Base-by-base conservation (phyloP, 2,888 invertebrate genomes). In the Mylabris sibirica region DNA sequence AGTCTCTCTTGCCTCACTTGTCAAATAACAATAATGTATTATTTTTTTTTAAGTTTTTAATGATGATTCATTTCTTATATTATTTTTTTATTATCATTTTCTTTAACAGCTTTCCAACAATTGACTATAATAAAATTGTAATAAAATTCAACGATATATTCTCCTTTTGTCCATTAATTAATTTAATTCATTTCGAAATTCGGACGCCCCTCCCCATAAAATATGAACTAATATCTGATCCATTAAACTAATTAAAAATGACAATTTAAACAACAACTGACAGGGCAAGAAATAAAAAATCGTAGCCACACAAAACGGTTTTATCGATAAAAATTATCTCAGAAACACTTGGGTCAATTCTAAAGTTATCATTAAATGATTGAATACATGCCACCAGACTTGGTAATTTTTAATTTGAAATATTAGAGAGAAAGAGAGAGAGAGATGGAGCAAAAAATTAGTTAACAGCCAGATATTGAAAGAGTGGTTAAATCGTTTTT, bases 361-460 rank as follows among this genome's bases (percentile, higher is more conserved):
- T 17, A 49, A 20, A 49, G 20, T 49, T 49, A 49, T 49, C 49
- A 49, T 49, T 20, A 49, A 22, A 49, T 49, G 44, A 49, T 49
- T 49, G 5, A 49, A 49, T 49, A 49, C 44, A 49, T 11, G 20
- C 49, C 49, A 49, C 20, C 49, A 49, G 49, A 17, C 24, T 35
- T 30, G 34, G 24, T 24, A 30, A 60, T 34, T 24, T 60, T 24
- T 11, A 60, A 26, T 24, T 34, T 30, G 30, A 8, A 38, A 38
- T 38, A 24, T 12, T 59, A 26, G 59, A 59, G 59, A n/a, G n/a
- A n/a, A n/a, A n/a, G n/a, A n/a, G n/a, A n/a, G n/a, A n/a, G n/a
- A n/a, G n/a, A 8, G 34, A 60, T 30, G 30, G 11, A 3, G 17
- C 60, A 22, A 60, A 35, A 34, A 30, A 30, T 60, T 35, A 8